Base-by-base conservation (phyloP, 2,113 vertebrate genomes). In the Coregonus clupeaformis region DNA sequence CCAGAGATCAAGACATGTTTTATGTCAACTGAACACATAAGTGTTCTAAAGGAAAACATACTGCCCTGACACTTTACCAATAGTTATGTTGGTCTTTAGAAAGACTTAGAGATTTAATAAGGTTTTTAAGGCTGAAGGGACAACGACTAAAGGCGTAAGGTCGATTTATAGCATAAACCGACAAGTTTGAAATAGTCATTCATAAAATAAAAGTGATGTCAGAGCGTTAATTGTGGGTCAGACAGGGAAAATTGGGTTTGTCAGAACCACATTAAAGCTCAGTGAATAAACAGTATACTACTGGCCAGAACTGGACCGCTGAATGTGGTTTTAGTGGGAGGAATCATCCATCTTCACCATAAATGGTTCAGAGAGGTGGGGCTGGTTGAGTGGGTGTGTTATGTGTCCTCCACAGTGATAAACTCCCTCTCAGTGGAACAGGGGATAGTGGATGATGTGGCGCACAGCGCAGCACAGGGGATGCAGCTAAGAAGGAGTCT, bases 361-460 rank as follows among this genome's bases (percentile, higher is more conserved):
- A 81, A 74, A 73, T 74, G 60, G 62, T 69, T 71, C 16, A 55
- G 22, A 25, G 52, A 29, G 45, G 59, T 52, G 45, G 49, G 47
- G 68, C 27, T 32, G 42, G n/a, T n/a, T 71, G 55, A 55, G 71
- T 76, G 75, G 70, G 20, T 64, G 59, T 71, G 69, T 74, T 72
- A 4, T 73, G 49, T 72, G 71, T 75, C 74, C 32, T 68, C 9
- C 20, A 13, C 32, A 16, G 36, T 73, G 60, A 62, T 20, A 27
- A 45, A 32, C 36, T 71, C 59, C 47, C 64, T 74, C 82, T 80
- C 29, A 42, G 67, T 68, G 66, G 30, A 20, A 6, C 13, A 22
- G 18, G 5, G n/a, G 29, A 25, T 65, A 78, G 69, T 73, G 63
- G 86, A 84, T 86, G 87, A 92, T 89, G 89, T 91, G 88, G 90